Evolutionary conservation across 2,113 vertebrate genomes (phyloP), one percentile per base, ranked within the genome.

Genomic region (Hucho hucho): DNA sequence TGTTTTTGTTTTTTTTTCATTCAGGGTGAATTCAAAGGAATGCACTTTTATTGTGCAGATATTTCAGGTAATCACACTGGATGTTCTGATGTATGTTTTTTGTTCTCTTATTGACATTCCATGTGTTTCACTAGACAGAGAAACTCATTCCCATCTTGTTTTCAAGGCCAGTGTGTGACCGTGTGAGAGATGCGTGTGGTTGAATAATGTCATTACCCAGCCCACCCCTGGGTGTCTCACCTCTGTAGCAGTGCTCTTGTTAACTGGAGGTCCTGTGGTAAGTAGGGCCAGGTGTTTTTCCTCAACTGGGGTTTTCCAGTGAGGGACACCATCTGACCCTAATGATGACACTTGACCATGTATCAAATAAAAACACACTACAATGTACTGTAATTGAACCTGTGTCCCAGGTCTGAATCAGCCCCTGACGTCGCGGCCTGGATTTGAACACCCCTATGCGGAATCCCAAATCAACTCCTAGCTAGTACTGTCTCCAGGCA

Each of bases 221-320:
- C 87, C 80, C 85, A 77, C 14, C 49, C 25, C 43, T 69, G n/a
- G 22, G 46, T 24, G 43, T 56, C 46, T 70, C 24, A 26, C 14
- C 24, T 69, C 88, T 91, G 78, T 89, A 89, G 86, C 90, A 90
- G 88, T 92, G 90, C 77, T 91, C 79, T 86, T 91, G 83, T 90
- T 87, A 91, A 92, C 87, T 89, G 92, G 87, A 92, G 86, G 79
- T 83, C 58, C 74, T 74, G 84, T 81, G 63, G 61, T 72, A 79
- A 63, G 12, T 1, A 43, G 37, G 37, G 29, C 37, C 37, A 43
- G 37, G 32, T 37, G 32, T 37, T 37, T 37, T 37, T 37, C 6
- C 32, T 61, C 43, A 74, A 70, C 43, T n/a, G 29, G 49, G 14
- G 13, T 12, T 47, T 47, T 47, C 12, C 9, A 14, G 46, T 47